Evolutionary conservation across 2,797 vertebrate genomes (phyloP), one percentile per base, ranked within the genome.

Genomic region (Catostomus latipinnis): DNA sequence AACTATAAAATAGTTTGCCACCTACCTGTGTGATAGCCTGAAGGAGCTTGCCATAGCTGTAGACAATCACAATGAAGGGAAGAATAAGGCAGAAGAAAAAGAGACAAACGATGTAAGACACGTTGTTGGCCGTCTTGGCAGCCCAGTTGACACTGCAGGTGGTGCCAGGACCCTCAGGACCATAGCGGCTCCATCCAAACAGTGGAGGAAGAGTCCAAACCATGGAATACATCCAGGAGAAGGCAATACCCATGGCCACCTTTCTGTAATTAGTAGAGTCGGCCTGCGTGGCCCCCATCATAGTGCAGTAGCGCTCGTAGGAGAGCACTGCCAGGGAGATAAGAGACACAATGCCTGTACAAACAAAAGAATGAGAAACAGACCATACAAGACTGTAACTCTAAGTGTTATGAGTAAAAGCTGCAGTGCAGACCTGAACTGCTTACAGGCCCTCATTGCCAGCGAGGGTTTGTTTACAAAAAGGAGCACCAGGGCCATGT

Each of bases 61-160:
- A 95, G 66, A 95, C 80, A 74, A 94, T 95, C 87, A 96, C 85
- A 1, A 80, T 4, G 78, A 96, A 95, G 0, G 96, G 94, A 84
- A 96, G 87, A 8, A 89, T 75, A 71, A 96, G 90, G 90, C 94
- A 96, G 87, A 95, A 95, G 82, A 87, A 50, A 89, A 95, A 96
- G 69, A 96, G 92, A 83, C 93, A 94, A 82, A 95, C 0, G 12
- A 96, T 94, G 84, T 95, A 95, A 81, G 93, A 95, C 1, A 92
- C n/a, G 0, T 94, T 95, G 87, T 92, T 93, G 1, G 89, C 71
- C 1, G 95, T 94, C 82, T 87, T 92, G 67, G 93, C 92, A 71
- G 84, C 90, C 95, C 94, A 96, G 90, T 95, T 95, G 18, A 96
- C 90, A 0, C 94, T 95, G 86, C 94, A 95, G 2, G 91, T 95